Conservation (phyloP, 2,797 vertebrate species). For the Syndactyla subalaris region DNA sequence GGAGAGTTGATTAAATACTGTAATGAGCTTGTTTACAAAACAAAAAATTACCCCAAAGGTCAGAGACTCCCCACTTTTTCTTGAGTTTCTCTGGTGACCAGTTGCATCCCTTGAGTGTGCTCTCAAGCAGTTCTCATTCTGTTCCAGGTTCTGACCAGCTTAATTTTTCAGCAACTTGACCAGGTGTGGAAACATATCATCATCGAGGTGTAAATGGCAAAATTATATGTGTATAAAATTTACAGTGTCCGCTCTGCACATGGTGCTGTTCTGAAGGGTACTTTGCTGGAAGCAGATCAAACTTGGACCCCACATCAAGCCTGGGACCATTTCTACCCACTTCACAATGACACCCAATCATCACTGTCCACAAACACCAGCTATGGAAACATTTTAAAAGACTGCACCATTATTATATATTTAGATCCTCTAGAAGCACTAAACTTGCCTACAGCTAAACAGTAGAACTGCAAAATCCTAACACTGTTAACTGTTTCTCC, state of each 20-base stretch:
- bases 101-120: neutral
- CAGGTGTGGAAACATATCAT: neutral
- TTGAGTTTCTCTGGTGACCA: neutral
- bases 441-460: neutral
- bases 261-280: neutral
- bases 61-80: neutral
- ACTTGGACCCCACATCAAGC: neutral
- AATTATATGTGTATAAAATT: neutral
- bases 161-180: neutral
- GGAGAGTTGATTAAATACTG: neutral
- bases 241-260: neutral
- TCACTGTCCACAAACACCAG: neutral
- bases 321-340: neutral
- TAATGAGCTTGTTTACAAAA: neutral
- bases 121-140: neutral
- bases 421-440: neutral
- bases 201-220: neutral
- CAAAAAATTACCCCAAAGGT: neutral
- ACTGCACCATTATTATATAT: neutral
- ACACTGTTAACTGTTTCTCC: neutral
- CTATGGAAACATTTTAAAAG: neutral
- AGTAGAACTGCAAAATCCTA: neutral
- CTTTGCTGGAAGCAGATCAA: neutral
- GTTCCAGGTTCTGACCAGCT: neutral
- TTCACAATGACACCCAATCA: neutral